Evolutionary conservation across 2,113 vertebrate genomes (phyloP).

Genomic region (Uropsilus gracilis): DNA sequence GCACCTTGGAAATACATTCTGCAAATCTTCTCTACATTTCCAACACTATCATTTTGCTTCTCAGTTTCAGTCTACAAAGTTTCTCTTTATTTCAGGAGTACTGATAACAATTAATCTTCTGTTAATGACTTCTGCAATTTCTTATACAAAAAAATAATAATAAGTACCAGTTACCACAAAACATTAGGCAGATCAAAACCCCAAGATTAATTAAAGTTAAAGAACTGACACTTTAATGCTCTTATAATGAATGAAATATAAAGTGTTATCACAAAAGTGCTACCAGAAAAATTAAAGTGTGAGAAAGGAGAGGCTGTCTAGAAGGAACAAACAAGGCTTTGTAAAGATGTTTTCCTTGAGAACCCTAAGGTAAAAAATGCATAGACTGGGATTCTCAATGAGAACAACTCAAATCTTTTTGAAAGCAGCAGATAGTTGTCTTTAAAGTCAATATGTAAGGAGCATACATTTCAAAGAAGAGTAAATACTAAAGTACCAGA

Average conservation of each 20-base stretch:
- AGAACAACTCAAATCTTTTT: no score
- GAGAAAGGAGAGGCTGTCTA: background rate
- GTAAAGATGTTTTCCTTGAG: constrained; percentile 16
- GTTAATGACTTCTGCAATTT: constrained; percentile 32
- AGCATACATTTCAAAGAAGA: constrained; percentile 12
- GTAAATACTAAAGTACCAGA: background rate
- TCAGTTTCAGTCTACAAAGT: background rate
- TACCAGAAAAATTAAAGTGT: background rate
- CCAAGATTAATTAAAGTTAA: background rate
- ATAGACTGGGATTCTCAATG: no score
- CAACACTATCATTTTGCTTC: background rate
- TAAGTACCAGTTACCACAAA: constrained; percentile 11
- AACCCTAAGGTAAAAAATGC: constrained; percentile 35
- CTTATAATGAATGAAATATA: background rate
- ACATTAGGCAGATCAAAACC: background rate
- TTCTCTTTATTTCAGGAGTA: background rate
- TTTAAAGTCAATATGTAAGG: background rate
- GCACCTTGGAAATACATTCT: background rate
- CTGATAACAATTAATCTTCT: background rate
- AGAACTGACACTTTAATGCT: background rate
- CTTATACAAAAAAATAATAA: background rate
- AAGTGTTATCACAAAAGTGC: background rate
- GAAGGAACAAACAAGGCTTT: background rate
- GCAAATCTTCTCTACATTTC: background rate
- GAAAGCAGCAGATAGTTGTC: background rate